These are phyloP conservation scores for Heteropelma amictum DNA, from an alignment of 2,888 invertebrate genomes.

Conservation along the genomic window DNA sequence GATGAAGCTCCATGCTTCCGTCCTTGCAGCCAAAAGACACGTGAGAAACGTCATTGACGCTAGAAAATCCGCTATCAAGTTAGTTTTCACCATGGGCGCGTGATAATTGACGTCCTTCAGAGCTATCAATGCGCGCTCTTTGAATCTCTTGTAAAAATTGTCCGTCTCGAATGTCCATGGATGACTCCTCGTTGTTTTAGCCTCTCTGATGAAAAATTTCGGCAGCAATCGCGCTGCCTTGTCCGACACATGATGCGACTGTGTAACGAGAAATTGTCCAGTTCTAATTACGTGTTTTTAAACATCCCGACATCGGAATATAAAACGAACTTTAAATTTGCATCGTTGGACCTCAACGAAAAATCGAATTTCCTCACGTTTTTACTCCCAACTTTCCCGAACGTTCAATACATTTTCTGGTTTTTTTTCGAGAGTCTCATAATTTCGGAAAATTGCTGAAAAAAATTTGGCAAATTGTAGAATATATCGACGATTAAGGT, in stretches of 20 bases:
- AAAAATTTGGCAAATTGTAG: no score
- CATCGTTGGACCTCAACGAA: no score
- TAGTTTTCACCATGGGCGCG: slow-evolving; percentile 69
- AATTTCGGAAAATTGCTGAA: no score
- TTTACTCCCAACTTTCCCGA: no score
- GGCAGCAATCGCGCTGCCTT: slow-evolving; percentile 81
- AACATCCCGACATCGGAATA: no score
- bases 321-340: no score
- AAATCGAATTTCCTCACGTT: no score
- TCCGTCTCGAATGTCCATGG: slow-evolving; percentile 86
- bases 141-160: slow-evolving; percentile 87
- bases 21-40: slow-evolving; percentile 59
- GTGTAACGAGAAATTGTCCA: not conserved
- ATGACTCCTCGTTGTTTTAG: slow-evolving; percentile 82
- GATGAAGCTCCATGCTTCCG: slow-evolving; percentile 65
- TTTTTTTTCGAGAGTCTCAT: no score
- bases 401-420: no score
- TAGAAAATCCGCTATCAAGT: slow-evolving; percentile 70
- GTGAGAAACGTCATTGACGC: slow-evolving; percentile 54
- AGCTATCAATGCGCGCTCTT: slow-evolving; percentile 80
- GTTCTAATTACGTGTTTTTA: no score
- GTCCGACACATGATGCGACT: slow-evolving; percentile 83
- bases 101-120: slow-evolving; percentile 80
- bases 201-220: slow-evolving; percentile 84
- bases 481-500: no score